phyloP scores from a whole-genome alignment of 2,888 invertebrate genomes.

The Diachrysia chrysitis region DNA sequence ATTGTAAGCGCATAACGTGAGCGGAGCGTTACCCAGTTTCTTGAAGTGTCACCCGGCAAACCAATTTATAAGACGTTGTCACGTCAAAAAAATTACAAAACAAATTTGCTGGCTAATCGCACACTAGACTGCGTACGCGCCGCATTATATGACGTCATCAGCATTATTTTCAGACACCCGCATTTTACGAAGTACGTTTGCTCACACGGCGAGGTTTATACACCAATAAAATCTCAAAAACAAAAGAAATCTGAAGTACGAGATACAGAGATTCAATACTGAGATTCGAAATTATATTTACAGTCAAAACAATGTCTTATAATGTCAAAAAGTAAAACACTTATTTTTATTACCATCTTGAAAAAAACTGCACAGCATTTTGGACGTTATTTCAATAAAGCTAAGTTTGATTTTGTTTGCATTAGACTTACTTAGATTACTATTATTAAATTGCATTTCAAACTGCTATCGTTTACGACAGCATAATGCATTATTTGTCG shows the following conservation, averaged over 20 bases:
- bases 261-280: slow-evolving; percentile 23
- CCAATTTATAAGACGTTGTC: too few species aligned
- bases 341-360: background rate
- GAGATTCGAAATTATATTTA: slow-evolving; percentile 6
- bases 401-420: background rate
- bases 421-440: too few species aligned
- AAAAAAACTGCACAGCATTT: background rate
- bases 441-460: background rate
- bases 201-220: too few species aligned
- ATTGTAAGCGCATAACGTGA: too few species aligned
- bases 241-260: background rate
- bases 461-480: background rate
- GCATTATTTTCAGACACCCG: too few species aligned
- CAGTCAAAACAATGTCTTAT: background rate
- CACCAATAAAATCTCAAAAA: background rate
- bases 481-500: background rate
- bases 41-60: too few species aligned
- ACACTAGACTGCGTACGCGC: too few species aligned
- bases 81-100: background rate
- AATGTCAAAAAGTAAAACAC: too few species aligned
- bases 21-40: too few species aligned
- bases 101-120: slow-evolving; percentile 18
- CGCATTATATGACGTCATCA: too few species aligned
- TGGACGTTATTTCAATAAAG: background rate
- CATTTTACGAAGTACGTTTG: too few species aligned